Evolutionary conservation across 2,888 invertebrate species (phyloP).

Genomic region (Nebria salina): DNA sequence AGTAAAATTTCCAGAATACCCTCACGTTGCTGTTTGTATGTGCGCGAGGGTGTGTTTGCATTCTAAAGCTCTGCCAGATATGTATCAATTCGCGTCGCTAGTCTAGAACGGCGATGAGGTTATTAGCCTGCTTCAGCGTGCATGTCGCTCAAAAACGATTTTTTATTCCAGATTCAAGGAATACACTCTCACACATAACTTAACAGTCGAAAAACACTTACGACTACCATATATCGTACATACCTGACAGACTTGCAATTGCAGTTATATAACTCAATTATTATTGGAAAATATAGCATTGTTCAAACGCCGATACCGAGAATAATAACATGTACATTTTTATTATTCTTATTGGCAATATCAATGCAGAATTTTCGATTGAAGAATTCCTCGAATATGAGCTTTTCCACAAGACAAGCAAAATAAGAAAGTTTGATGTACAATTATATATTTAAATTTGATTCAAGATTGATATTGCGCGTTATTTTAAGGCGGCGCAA

Average conservation of each 20-base stretch:
- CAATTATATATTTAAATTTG: not conserved
- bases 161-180: not conserved
- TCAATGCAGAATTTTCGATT: too few relatives aligned
- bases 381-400: too few relatives aligned
- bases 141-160: not conserved
- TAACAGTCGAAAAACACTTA: not conserved
- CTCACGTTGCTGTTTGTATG: not conserved
- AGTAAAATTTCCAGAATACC: conserved; percentile 17
- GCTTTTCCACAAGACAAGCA: too few relatives aligned
- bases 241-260: too few relatives aligned
- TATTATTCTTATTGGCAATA: too few relatives aligned
- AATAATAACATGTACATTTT: too few relatives aligned
- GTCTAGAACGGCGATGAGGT: conserved; percentile 14
- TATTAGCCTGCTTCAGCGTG: conserved; percentile 4
- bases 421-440: not conserved
- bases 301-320: too few relatives aligned
- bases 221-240: not conserved
- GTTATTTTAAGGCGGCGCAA: not conserved
- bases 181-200: not conserved
- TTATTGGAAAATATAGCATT: too few relatives aligned
- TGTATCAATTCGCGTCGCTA: conserved; percentile 12
- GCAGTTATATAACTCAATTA: too few relatives aligned
- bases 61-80: not conserved
- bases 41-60: not conserved
- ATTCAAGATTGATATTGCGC: not conserved